Percentiles rank a stretch among this genome's conserved stretches.
phyloP scores from a whole-genome alignment of 1,140 invertebrate species.

The Ceratosolen solmsi region DNA sequence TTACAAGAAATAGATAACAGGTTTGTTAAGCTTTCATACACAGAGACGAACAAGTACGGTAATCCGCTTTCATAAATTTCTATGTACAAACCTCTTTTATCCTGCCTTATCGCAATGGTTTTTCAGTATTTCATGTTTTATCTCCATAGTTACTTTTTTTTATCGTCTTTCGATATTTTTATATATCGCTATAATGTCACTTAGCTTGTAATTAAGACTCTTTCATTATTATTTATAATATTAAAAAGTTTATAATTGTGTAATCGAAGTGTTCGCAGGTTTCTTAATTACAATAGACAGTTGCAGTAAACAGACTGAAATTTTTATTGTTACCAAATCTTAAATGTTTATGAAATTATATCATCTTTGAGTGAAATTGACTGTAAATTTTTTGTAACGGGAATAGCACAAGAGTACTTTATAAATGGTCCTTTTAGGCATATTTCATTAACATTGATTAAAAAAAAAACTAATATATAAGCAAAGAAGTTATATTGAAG shows the following conservation, averaged over 20 bases:
- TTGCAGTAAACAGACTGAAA: too few relatives aligned
- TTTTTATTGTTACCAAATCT: too few relatives aligned
- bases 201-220: constrained; percentile 7
- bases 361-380: not conserved
- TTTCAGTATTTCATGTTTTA: constrained; percentile 2
- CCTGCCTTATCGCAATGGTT: constrained; percentile 26
- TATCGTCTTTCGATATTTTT: constrained; percentile 15
- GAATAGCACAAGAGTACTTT: too few relatives aligned
- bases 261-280: too few relatives aligned
- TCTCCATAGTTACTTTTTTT: constrained; percentile 19
- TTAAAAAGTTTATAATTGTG: not conserved
- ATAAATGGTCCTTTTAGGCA: too few relatives aligned
- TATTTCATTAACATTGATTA: too few relatives aligned
- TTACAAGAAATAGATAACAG: not conserved
- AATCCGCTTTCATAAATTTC: not conserved
- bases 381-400: not conserved
- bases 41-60: too few relatives aligned
- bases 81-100: not conserved
- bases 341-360: not conserved
- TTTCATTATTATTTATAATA: not conserved
- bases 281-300: too few relatives aligned
- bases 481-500: too few relatives aligned
- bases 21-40: not conserved
- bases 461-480: too few relatives aligned
- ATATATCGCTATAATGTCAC: not conserved